Percentiles rank a stretch among this genome's conserved stretches.
These are phyloP conservation scores for Hippasteria phrygiana DNA, from an alignment of 53 echinoderm and acorn worm genomes.

Conservation along the genomic window DNA sequence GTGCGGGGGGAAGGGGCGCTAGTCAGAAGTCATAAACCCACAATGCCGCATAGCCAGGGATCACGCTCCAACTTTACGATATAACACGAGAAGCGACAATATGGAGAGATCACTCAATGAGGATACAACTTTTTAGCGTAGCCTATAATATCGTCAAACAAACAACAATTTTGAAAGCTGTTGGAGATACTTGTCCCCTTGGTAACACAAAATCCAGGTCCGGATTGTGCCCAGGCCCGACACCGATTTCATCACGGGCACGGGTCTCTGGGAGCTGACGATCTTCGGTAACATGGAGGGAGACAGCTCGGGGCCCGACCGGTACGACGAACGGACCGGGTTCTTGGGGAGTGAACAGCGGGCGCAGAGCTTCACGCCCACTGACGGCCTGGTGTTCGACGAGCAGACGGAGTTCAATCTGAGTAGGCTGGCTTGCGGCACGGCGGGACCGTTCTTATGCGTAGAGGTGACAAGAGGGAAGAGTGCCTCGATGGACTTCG, in stretches of 20 bases:
- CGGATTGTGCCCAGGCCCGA: not conserved
- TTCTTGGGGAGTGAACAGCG: constrained; percentile 8
- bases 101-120: no score
- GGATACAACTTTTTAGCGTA: no score
- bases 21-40: no score
- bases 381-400: constrained; percentile 20
- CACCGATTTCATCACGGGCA: constrained; percentile 60
- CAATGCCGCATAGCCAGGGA: no score
- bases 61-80: no score
- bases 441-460: constrained; percentile 16
- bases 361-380: constrained; percentile 14
- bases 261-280: constrained; percentile 62
- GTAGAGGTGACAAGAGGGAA: constrained; percentile 22
- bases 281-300: constrained; percentile 54
- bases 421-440: constrained; percentile 49
- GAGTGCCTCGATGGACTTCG: not conserved
- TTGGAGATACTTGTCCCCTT: not conserved
- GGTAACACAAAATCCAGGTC: constrained; percentile 2
- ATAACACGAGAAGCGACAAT: no score
- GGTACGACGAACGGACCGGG: constrained; percentile 38
- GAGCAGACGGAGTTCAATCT: constrained; percentile 42
- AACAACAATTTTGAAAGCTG: not conserved
- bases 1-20: no score
- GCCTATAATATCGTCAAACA: not conserved
- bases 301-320: constrained; percentile 13